phyloP scores from a whole-genome alignment of 2,797 vertebrate genomes.

The Anabas testudineus region DNA sequence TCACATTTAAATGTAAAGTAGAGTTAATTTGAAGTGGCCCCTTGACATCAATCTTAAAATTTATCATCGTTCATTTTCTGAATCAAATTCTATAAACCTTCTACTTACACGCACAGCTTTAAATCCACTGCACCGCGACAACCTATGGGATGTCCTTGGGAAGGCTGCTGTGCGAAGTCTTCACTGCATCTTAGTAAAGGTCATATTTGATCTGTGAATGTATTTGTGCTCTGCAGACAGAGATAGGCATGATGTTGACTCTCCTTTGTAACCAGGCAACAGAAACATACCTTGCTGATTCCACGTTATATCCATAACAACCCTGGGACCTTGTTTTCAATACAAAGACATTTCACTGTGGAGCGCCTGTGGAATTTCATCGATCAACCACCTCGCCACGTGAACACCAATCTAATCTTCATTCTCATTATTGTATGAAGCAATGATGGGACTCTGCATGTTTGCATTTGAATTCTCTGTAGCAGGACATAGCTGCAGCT shows the following conservation, averaged over 20 bases:
- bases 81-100: conserved; percentile 15
- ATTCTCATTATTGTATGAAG: neutral
- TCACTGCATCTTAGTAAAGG: conserved; percentile 60
- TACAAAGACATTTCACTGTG: conserved; percentile 22
- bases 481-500: neutral
- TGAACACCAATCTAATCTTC: neutral
- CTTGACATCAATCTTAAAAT: conserved; percentile 2
- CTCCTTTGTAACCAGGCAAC: conserved; percentile 73
- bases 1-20: neutral
- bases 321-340: conserved; percentile 15
- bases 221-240: conserved; percentile 55
- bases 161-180: conserved; percentile 27
- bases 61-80: conserved; percentile 12
- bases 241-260: conserved; percentile 57
- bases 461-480: conserved; percentile 6
- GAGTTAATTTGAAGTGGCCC: neutral
- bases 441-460: conserved; percentile 4
- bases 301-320: conserved; percentile 51
- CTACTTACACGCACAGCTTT: conserved; percentile 16
- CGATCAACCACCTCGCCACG: neutral
- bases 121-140: conserved; percentile 14
- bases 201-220: conserved; percentile 71
- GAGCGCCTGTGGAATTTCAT: conserved; percentile 10
- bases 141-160: conserved; percentile 45
- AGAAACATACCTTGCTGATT: conserved; percentile 35